Conservation (phyloP, 1,140 invertebrate species). For the Campoletis sonorensis region DNA sequence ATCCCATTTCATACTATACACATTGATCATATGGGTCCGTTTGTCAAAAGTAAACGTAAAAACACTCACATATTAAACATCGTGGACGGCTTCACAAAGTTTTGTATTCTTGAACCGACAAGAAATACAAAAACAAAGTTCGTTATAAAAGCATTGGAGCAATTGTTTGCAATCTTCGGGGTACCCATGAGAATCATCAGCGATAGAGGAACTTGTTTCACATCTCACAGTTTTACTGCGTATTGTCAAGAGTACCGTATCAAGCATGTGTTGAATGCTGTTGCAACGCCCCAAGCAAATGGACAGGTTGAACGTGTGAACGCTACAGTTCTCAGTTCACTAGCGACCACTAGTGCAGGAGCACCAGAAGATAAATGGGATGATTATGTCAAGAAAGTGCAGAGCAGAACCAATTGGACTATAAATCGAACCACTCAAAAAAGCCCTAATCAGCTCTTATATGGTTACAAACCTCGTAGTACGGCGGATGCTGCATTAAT, state of each 20-base stretch:
- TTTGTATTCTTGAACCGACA: conserved; percentile 59
- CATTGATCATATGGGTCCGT: conserved; percentile 61
- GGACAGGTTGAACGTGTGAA: conserved; percentile 60
- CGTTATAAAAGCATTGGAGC: conserved; percentile 48
- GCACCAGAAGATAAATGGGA: conserved; percentile 59
- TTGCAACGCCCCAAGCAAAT: conserved; percentile 63
- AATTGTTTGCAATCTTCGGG: conserved; percentile 56
- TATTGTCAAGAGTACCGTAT: conserved; percentile 54
- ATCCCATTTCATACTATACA: conserved; percentile 66
- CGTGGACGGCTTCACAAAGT: conserved; percentile 64
- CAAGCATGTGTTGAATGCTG: conserved; percentile 59
- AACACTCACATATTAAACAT: conserved; percentile 57
- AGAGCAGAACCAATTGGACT: conserved; percentile 60
- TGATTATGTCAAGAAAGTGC: conserved; percentile 51
- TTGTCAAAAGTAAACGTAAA: conserved; percentile 48
- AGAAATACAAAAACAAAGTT: conserved; percentile 53
- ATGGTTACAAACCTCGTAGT: conserved; percentile 49
- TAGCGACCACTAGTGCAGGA: conserved; percentile 53
- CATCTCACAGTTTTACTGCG: conserved; percentile 46
- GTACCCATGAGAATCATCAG: conserved; percentile 58
- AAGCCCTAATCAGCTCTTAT: conserved; percentile 44
- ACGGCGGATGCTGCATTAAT: conserved; percentile 46
- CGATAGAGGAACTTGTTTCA: conserved; percentile 62
- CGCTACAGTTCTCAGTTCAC: conserved; percentile 55
- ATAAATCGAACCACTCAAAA: conserved; percentile 49